phyloP scores from a whole-genome alignment of 1,140 invertebrate genomes.

The Thereuonema tuberculata region DNA sequence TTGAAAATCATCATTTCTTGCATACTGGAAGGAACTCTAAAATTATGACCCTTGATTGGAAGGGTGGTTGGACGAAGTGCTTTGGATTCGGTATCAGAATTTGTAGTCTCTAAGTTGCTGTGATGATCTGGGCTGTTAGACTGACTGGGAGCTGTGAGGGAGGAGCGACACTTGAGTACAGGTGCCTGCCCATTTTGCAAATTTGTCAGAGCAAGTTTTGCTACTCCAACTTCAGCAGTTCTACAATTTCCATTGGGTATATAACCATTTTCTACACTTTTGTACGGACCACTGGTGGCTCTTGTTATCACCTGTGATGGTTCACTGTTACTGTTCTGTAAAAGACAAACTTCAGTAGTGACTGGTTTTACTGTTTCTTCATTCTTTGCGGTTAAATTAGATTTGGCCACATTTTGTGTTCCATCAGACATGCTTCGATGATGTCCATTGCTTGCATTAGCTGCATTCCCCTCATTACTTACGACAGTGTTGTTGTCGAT shows the following conservation, averaged over 20 bases:
- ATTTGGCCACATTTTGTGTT: constrained; percentile 14
- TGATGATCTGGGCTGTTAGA: background rate
- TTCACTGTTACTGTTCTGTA: constrained; percentile 9
- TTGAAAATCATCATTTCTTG: background rate
- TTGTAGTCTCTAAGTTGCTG: background rate
- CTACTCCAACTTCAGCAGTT: constrained; percentile 24
- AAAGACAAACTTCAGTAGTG: constrained; percentile 19
- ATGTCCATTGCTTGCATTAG: background rate
- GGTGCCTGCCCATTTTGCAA: constrained; percentile 15
- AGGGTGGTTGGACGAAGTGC: constrained; percentile 23
- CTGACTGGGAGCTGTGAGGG: background rate
- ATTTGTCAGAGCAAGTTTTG: constrained; percentile 14
- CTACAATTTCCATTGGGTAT: constrained; percentile 13
- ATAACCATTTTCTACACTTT: constrained; percentile 9
- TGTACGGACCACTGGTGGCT: constrained; percentile 13
- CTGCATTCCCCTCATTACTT: background rate
- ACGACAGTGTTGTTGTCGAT: too few relatives aligned
- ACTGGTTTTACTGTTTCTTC: background rate
- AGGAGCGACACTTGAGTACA: constrained; percentile 5
- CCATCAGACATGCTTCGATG: background rate
- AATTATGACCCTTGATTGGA: constrained; percentile 26
- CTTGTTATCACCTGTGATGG: background rate
- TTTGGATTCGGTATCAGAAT: background rate
- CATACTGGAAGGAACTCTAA: constrained; percentile 4
- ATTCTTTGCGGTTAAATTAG: constrained; percentile 5